Evolutionary conservation across 2,888 invertebrate genomes (phyloP).

Genomic region (Plagodis pulveraria): DNA sequence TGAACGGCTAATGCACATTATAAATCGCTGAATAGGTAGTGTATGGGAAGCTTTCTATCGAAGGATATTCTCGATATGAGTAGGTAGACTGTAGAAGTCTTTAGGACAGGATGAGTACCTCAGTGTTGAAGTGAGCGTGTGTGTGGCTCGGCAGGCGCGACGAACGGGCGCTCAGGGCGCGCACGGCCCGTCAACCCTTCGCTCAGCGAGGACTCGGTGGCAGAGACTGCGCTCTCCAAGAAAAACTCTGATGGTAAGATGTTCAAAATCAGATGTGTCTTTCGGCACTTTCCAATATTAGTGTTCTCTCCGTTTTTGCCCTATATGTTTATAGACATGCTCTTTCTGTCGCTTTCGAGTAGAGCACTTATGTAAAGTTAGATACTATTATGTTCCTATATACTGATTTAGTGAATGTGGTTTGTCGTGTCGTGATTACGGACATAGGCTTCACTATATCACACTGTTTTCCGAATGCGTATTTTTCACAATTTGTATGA

Average conservation of each 20-base stretch:
- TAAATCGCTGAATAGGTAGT: conserved; percentile 2
- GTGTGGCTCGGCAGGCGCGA: conserved; percentile 81
- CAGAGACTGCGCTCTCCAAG: conserved; percentile 91
- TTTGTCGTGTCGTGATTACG: conserved; percentile 37
- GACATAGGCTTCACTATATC: conserved; percentile 43
- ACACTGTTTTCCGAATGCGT: conserved; percentile 40
- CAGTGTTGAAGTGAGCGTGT: conserved; percentile 75
- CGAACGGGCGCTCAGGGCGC: conserved; percentile 70
- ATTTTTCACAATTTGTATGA: conserved; percentile 42
- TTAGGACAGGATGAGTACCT: conserved; percentile 30
- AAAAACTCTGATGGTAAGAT: conserved; percentile 94
- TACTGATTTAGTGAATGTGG: conserved; percentile 50
- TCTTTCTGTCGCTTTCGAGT: conserved; percentile 71
- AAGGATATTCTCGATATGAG: conserved; percentile 1
- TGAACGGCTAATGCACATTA: too few species aligned
- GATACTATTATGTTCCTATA: conserved; percentile 46
- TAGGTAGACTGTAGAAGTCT: conserved; percentile 6
- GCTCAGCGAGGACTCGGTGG: conserved; percentile 93
- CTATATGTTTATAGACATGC: conserved; percentile 63
- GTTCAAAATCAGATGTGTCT: conserved; percentile 43
- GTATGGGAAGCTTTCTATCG: conserved; percentile 7
- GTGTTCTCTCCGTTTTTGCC: conserved; percentile 57
- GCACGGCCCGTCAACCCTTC: conserved; percentile 86
- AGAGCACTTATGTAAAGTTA: conserved; percentile 53
- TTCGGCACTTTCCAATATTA: conserved; percentile 48